Evolutionary conservation across 92 coral and sea anemone species (phyloP), one percentile per base, ranked within the genome.

Genomic region (Heliopora coerulea): DNA sequence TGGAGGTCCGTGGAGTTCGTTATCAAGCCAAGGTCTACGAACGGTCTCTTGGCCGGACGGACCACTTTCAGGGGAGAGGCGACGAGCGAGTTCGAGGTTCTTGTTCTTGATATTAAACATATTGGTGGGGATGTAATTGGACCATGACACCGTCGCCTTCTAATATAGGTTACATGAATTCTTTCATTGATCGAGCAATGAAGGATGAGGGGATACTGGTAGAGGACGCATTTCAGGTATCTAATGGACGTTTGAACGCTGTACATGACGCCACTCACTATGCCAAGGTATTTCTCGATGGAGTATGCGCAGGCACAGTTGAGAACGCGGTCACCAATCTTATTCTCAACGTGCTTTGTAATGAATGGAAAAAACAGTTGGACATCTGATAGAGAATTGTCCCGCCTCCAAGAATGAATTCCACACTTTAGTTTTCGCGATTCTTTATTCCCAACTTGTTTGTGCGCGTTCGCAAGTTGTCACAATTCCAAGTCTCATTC

Each of bases 261-360:
- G 85, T 93, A 23, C 96, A 90, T 56, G 98, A 93, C 70, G 95
- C 84, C 59, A 93, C 98, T 29, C 98, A 93, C 48, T 93, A 85
- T 28, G 96, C 98, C 54, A 93, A 93, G 72, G 74, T 96, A 44
- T 62, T 93, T 81, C 86, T 75, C 49, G 85, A 91, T 30, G 96
- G 90, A 3, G 89, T 88, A 66, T 93, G 98, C 59, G 98, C 92
- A 5, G 98, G 98, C 58, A 96, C 86, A 28, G 98, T 93, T 1
- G 98, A 93, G 73, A 93, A 93, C 34, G 95, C 98, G 1, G 85
- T 93, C 19, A 87, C 96, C 67, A 93, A 93, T 69, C 82, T 86
- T 20, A 87, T 93, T 13, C 89, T 96, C 14, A 93, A 93, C 69
- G 89, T 96, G 20, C 79, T 93, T 46, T 93, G 98, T 49, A 93